These are phyloP conservation scores for Cataglyphis albicans DNA, from an alignment of 2,888 invertebrate species.

Conservation along the genomic window DNA sequence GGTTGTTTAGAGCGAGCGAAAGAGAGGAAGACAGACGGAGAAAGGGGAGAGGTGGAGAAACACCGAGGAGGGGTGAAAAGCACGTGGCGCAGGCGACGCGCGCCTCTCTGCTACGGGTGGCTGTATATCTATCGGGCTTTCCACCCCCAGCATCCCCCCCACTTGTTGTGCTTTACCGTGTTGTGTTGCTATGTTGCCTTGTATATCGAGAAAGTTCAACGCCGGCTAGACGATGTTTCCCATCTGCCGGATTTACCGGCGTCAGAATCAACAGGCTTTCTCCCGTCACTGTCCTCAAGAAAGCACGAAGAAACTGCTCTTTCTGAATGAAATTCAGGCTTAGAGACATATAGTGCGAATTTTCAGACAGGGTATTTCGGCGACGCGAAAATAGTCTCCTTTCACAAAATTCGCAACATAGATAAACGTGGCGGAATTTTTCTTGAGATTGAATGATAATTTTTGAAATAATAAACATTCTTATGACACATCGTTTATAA, in stretches of 20 bases:
- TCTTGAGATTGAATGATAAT: slow-evolving; percentile 21
- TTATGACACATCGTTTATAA: not conserved
- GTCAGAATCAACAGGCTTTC: slow-evolving; percentile 84
- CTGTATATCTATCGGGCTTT: slow-evolving; percentile 84
- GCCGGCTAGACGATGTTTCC: slow-evolving; percentile 85
- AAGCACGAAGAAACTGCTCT: slow-evolving; percentile 35
- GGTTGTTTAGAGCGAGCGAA: slow-evolving; percentile 82
- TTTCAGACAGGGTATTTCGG: not conserved
- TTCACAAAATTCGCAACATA: slow-evolving; percentile 19
- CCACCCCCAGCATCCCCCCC: slow-evolving; percentile 82
- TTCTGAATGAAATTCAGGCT: not conserved
- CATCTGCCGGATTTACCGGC: slow-evolving; percentile 68
- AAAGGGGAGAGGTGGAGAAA: slow-evolving; percentile 62
- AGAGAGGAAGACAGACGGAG: slow-evolving; percentile 69
- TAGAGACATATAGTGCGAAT: not conserved
- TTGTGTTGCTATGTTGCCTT: slow-evolving; percentile 85
- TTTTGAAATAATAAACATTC: slow-evolving; percentile 5
- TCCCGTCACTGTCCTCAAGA: slow-evolving; percentile 15
- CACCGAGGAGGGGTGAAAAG: slow-evolving; percentile 76
- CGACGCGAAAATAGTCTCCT: not conserved
- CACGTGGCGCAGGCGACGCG: slow-evolving; percentile 84
- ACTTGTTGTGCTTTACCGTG: slow-evolving; percentile 86
- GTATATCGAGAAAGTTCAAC: slow-evolving; percentile 86
- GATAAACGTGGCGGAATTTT: not conserved
- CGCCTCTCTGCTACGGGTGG: slow-evolving; percentile 80